Evolutionary conservation across 2,797 vertebrate genomes (phyloP).

Genomic region (Halcyon smyrnensis): DNA sequence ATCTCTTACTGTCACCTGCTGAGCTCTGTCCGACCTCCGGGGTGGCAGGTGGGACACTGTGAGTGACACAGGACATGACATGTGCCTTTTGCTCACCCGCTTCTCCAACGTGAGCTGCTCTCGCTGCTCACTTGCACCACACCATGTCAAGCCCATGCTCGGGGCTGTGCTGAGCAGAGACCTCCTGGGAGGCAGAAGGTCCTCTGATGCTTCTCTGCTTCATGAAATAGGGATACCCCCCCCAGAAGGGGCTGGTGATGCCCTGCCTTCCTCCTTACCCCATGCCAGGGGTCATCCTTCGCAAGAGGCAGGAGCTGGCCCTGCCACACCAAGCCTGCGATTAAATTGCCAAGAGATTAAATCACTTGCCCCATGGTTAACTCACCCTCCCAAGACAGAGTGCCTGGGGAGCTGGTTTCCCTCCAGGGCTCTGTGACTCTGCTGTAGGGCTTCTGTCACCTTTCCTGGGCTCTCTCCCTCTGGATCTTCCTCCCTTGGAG

Average conservation of each 20-base stretch:
- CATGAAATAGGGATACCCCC: neutral
- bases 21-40: neutral
- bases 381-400: neutral
- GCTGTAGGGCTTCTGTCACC: neutral
- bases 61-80: neutral
- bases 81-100: neutral
- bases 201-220: neutral
- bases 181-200: neutral
- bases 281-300: neutral
- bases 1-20: neutral
- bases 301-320: neutral
- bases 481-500: neutral
- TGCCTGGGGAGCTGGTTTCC: neutral
- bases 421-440: neutral
- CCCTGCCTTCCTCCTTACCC: neutral
- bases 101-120: fast-evolving
- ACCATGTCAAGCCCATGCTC: fast-evolving
- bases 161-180: neutral
- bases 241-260: neutral
- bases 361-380: neutral
- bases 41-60: neutral
- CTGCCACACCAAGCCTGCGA: neutral
- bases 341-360: neutral
- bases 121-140: fast-evolving
- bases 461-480: neutral